Conservation (phyloP, 2,888 invertebrate species). For the Diarsia dahlii region DNA sequence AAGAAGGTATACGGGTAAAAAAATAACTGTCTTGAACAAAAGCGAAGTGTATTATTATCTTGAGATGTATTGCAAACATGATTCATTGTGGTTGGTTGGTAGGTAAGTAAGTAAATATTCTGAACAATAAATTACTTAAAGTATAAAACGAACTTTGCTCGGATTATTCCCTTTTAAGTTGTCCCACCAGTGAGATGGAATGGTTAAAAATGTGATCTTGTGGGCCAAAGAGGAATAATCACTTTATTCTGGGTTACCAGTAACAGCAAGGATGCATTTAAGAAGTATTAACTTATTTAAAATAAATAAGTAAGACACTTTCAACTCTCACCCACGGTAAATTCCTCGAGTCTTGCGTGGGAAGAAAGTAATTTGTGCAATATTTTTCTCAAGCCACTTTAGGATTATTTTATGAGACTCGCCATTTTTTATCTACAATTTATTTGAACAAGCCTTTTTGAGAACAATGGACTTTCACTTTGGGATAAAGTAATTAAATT, state of each 20-base stretch:
- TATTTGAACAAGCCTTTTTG: constrained; percentile 34
- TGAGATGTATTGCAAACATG: background rate
- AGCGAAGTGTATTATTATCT: constrained; percentile 22
- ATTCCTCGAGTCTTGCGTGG: constrained; percentile 35
- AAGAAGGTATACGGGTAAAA: background rate
- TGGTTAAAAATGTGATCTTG: too few relatives aligned
- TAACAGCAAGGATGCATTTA: background rate
- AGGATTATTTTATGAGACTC: constrained; percentile 31
- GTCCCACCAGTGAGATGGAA: too few relatives aligned
- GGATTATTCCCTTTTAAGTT: background rate
- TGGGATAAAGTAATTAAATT: background rate
- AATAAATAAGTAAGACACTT: background rate
- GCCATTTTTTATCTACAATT: constrained; percentile 21
- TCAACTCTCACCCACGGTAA: constrained; percentile 30
- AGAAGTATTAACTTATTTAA: background rate
- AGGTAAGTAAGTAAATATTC: constrained; percentile 19
- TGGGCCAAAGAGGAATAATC: background rate
- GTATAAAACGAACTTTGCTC: constrained; percentile 1
- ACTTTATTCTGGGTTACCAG: background rate
- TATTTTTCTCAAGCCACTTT: constrained; percentile 41
- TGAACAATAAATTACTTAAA: constrained; percentile 5
- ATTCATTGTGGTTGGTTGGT: constrained; percentile 17
- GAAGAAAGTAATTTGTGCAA: constrained; percentile 35
- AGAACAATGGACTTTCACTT: constrained; percentile 51
- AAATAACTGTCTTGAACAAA: constrained; percentile 10